Evolutionary conservation across 2,888 invertebrate genomes (phyloP).

Genomic region (Ormyrus nitidulus): DNA sequence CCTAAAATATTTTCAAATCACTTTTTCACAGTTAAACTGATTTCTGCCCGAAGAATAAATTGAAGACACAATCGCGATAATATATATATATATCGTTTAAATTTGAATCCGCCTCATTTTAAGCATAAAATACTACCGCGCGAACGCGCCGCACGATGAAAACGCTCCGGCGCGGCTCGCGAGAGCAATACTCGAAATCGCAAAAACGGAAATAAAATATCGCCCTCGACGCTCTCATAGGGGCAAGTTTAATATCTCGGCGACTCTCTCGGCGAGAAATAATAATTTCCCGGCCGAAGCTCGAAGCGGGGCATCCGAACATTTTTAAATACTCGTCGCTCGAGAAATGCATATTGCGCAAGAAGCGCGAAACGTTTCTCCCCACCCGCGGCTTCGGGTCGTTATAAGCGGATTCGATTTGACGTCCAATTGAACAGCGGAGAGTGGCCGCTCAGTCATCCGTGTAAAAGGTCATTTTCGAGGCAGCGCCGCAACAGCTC

Average conservation of each 20-base stretch:
- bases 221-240: not conserved
- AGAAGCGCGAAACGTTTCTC: not conserved
- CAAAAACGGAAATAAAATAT: slow-evolving; percentile 22
- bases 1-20: too few relatives aligned
- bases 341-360: slow-evolving; percentile 26
- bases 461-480: slow-evolving; percentile 52
- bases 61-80: not conserved
- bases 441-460: slow-evolving; percentile 42
- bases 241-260: slow-evolving; percentile 1
- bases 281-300: slow-evolving; percentile 22
- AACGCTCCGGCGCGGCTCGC: not conserved
- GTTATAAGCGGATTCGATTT: slow-evolving; percentile 47
- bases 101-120: not conserved
- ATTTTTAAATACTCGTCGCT: slow-evolving; percentile 29
- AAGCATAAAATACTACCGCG: not conserved
- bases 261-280: not conserved
- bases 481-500: slow-evolving; percentile 18
- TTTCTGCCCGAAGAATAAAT: slow-evolving; percentile 1
- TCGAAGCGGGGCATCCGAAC: not conserved
- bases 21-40: not conserved
- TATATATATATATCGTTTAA: not conserved
- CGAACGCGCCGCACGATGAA: not conserved
- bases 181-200: not conserved
- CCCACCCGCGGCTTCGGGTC: not conserved
- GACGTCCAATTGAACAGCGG: slow-evolving; percentile 45